A percentile compares a stretch with the other conserved stretches of the same genome.
Evolutionary conservation across 30 jellyfish, hydroid and myxozoan genomes (phyloP).

Genomic region (Calvadosia cruxmelitensis): DNA sequence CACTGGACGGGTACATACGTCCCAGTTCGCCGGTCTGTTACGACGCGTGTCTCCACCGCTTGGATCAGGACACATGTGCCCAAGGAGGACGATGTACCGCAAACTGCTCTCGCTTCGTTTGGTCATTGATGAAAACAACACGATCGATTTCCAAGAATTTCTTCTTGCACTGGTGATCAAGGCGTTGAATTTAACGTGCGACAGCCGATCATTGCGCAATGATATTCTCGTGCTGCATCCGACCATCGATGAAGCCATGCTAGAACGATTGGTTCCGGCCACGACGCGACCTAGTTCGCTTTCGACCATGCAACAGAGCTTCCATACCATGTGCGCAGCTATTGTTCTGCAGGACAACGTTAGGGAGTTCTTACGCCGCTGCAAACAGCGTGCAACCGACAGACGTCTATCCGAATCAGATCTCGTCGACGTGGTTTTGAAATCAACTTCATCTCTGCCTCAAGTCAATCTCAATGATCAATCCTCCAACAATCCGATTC

Average conservation of each 20-base stretch:
- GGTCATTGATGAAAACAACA: slow-evolving; percentile 14
- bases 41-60: slow-evolving; percentile 59
- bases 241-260: slow-evolving; percentile 5
- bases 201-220: slow-evolving; percentile 11
- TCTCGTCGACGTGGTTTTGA: not conserved
- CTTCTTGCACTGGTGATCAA: slow-evolving; percentile 17
- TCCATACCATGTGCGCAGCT: not conserved
- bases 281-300: not conserved
- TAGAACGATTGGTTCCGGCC: slow-evolving; percentile 30
- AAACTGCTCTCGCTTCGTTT: slow-evolving; percentile 23
- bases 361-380: not conserved
- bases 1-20: slow-evolving; percentile 14
- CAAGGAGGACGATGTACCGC: slow-evolving; percentile 39
- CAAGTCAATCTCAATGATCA: not conserved
- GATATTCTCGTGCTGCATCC: slow-evolving; percentile 21
- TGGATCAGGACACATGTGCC: slow-evolving; percentile 72
- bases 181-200: slow-evolving; percentile 8
- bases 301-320: not conserved
- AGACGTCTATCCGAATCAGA: not conserved
- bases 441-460: not conserved
- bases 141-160: slow-evolving; percentile 24
- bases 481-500: not conserved
- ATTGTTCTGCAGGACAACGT: not conserved
- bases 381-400: not conserved
- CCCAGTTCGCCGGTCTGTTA: slow-evolving; percentile 19